phyloP scores from a whole-genome alignment of 1,140 invertebrate species.

The Mesaphorura yosii region DNA sequence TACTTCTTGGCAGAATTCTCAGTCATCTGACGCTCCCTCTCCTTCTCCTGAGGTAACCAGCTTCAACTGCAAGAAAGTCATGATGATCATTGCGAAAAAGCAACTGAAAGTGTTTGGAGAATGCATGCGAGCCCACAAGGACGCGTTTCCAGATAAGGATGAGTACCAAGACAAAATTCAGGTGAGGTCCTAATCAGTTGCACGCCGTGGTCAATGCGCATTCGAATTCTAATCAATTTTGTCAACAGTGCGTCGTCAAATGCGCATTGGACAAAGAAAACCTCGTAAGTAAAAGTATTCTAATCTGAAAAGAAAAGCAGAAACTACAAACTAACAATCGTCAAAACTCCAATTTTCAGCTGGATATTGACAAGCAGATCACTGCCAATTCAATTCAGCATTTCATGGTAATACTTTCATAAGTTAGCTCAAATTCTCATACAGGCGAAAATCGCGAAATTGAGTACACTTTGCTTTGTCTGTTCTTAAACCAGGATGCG shows the following conservation, averaged over 20 bases:
- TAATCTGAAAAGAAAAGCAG: too few relatives aligned
- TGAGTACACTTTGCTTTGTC: too few relatives aligned
- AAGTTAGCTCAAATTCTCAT: too few relatives aligned
- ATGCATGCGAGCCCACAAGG: conserved; percentile 6
- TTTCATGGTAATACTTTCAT: too few relatives aligned
- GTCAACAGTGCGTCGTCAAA: conserved; percentile 14
- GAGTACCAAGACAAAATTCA: conserved; percentile 11
- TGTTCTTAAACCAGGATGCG: too few relatives aligned
- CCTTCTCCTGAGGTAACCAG: too few relatives aligned
- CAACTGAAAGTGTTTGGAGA: conserved; percentile 7
- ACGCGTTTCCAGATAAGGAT: background rate
- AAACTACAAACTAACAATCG: too few relatives aligned
- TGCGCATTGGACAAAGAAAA: conserved; percentile 5
- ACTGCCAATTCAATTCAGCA: background rate
- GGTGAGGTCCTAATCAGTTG: conserved; percentile 1
- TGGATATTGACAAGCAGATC: background rate
- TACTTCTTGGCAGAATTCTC: too few relatives aligned
- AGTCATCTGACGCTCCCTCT: too few relatives aligned
- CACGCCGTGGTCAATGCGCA: background rate
- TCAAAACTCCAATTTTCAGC: background rate
- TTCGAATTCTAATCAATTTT: background rate
- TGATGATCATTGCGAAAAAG: conserved; percentile 12
- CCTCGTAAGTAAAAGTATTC: conserved; percentile 7
- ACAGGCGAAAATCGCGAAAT: too few relatives aligned
- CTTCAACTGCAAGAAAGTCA: conserved; percentile 8